Percentiles rank a stretch among this genome's conserved stretches.
These are phyloP conservation scores for Porites evermanni DNA, from an alignment of 92 coral and sea anemone genomes.

Conservation along the genomic window DNA sequence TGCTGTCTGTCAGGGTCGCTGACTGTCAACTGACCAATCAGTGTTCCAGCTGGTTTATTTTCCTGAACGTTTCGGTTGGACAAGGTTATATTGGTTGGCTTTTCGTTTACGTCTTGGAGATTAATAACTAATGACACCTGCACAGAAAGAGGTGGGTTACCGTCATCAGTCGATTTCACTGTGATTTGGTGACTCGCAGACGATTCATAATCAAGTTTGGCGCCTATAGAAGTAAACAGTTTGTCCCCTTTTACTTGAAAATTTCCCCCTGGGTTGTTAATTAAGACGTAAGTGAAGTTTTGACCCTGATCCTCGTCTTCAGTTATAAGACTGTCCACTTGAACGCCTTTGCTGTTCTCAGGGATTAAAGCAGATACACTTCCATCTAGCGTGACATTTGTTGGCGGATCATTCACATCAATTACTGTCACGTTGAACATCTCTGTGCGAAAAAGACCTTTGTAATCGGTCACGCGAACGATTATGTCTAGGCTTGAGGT, in stretches of 20 bases:
- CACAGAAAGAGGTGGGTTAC: constrained; percentile 71
- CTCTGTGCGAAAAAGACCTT: constrained; percentile 73
- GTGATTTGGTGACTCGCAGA: constrained; percentile 52
- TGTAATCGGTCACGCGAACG: constrained; percentile 82
- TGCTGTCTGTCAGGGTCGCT: constrained; percentile 86
- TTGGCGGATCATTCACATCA: constrained; percentile 88
- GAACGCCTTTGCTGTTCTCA: constrained; percentile 79
- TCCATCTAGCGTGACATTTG: constrained; percentile 85
- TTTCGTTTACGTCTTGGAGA: constrained; percentile 82
- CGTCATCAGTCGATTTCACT: constrained; percentile 84
- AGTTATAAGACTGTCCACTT: constrained; percentile 81
- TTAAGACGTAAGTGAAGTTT: constrained; percentile 69
- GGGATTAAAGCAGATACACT: constrained; percentile 68
- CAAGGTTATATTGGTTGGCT: constrained; percentile 75
- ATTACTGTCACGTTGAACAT: constrained; percentile 67
- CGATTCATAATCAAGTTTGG: constrained; percentile 80
- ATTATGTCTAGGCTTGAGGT: constrained; percentile 68
- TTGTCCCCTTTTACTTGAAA: constrained; percentile 81
- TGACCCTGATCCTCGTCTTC: constrained; percentile 89
- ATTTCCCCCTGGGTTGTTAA: constrained; percentile 63
- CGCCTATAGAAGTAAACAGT: constrained; percentile 73
- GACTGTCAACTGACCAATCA: constrained; percentile 81
- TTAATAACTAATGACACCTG: constrained; percentile 60
- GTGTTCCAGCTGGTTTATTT: constrained; percentile 69
- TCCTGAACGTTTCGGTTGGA: constrained; percentile 64